Conservation (phyloP, 2,888 invertebrate species). For the Hirtodrosophila cameraria region DNA sequence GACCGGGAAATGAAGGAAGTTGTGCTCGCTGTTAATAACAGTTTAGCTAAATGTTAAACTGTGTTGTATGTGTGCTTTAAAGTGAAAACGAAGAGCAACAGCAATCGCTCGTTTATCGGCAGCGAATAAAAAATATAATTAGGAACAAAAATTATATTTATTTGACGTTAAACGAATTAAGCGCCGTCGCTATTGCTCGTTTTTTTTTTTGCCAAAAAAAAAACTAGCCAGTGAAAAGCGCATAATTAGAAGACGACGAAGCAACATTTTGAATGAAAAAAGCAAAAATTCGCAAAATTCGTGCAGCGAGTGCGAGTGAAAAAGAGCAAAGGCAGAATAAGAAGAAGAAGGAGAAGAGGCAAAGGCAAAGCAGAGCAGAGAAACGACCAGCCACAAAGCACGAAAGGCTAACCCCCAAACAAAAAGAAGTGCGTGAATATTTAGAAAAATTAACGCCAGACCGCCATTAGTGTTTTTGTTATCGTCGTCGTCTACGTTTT, state of each 20-base stretch:
- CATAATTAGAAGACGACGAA: constrained; percentile 48
- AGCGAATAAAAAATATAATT: constrained; percentile 64
- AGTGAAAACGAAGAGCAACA: constrained; percentile 1
- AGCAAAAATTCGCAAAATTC: constrained; percentile 57
- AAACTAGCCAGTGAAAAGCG: constrained; percentile 42
- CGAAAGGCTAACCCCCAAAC: constrained; percentile 65
- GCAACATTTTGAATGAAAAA: constrained; percentile 57
- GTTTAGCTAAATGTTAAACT: neutral
- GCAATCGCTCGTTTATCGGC: constrained; percentile 53
- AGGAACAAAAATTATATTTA: constrained; percentile 56
- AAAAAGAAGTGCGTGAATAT: constrained; percentile 70
- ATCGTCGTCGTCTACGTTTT: constrained; percentile 45
- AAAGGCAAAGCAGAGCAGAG: constrained; percentile 48
- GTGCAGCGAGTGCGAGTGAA: constrained; percentile 59
- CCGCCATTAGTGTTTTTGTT: constrained; percentile 65
- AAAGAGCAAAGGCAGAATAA: constrained; percentile 53
- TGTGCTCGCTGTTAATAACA: too few relatives aligned
- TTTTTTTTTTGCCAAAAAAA: constrained; percentile 41
- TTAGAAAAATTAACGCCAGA: constrained; percentile 74
- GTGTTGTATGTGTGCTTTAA: neutral
- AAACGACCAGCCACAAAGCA: constrained; percentile 65
- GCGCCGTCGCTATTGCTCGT: constrained; percentile 46
- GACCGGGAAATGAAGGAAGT: too few relatives aligned
- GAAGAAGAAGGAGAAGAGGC: constrained; percentile 36
- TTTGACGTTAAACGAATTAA: constrained; percentile 48